phyloP scores from a whole-genome alignment of 2,797 vertebrate species.

The Rhinogobio ventralis region DNA sequence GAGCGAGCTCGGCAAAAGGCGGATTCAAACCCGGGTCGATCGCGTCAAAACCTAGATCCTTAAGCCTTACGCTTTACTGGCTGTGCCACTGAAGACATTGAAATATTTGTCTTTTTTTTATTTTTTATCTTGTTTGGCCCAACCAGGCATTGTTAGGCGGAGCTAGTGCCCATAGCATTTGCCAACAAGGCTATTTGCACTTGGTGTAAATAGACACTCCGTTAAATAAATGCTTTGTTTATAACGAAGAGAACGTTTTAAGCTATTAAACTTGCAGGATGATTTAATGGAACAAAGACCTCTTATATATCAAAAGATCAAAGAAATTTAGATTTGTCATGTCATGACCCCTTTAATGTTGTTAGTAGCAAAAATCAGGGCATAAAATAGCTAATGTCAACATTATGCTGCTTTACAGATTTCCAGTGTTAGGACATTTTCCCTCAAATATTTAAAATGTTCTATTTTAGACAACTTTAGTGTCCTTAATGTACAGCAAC shows the following conservation, averaged over 20 bases:
- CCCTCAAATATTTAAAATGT: background rate
- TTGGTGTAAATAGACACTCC: too few relatives aligned
- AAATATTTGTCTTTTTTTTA: too few relatives aligned
- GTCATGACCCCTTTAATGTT: background rate
- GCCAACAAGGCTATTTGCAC: too few relatives aligned
- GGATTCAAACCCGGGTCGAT: too few relatives aligned
- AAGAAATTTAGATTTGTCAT: background rate
- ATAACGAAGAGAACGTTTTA: background rate
- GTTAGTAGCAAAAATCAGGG: background rate
- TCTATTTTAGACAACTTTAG: constrained; percentile 1
- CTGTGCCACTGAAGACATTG: too few relatives aligned
- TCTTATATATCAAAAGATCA: background rate
- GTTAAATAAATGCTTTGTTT: background rate
- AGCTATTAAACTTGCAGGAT: background rate
- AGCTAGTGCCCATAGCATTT: too few relatives aligned
- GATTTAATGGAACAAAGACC: background rate
- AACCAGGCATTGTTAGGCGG: too few relatives aligned
- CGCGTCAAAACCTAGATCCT: too few relatives aligned
- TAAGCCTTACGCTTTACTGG: too few relatives aligned
- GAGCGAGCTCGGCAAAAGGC: too few relatives aligned
- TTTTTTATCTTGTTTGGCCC: too few relatives aligned
- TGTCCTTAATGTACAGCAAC: constrained; percentile 21
- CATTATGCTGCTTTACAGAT: background rate
- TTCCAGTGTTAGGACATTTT: background rate
- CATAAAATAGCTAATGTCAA: background rate